phyloP scores from a whole-genome alignment of 1,140 invertebrate genomes.

The Chionoecetes opilio region DNA sequence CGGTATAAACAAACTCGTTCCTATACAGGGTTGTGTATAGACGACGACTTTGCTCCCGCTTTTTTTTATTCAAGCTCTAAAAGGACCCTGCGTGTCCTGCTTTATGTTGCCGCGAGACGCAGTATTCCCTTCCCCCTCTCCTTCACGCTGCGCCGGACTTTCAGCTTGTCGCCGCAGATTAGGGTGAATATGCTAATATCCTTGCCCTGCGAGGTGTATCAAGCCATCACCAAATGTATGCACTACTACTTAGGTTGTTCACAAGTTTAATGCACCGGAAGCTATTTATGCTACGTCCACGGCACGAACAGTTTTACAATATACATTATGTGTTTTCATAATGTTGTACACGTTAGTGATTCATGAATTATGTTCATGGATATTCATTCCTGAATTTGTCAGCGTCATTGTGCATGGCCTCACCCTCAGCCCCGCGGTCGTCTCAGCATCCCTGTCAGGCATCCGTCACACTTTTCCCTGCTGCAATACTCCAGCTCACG shows the following conservation, averaged over 20 bases:
- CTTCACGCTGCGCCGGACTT: neutral
- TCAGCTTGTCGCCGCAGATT: neutral
- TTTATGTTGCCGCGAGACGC: neutral
- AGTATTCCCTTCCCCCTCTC: neutral
- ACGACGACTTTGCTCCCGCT: neutral
- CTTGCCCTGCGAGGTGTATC: neutral
- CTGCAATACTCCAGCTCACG: neutral
- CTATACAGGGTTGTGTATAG: neutral
- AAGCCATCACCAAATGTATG: neutral
- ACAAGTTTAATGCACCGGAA: neutral
- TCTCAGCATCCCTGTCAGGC: neutral
- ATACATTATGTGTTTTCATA: neutral
- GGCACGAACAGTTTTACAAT: neutral
- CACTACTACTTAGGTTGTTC: no score
- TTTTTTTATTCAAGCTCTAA: conserved; percentile 16
- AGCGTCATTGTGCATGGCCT: neutral
- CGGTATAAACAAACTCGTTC: neutral
- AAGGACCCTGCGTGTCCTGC: neutral
- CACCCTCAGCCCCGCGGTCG: neutral
- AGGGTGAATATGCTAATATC: neutral
- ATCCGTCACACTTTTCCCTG: conserved; percentile 30
- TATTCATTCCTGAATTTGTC: no score
- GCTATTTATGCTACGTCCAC: no score
- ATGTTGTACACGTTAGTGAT: neutral
- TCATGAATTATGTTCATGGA: no score